Conservation (phyloP, 37 sponge, comb jelly and placozoan genomes). For the Aplysina aerophoba region DNA sequence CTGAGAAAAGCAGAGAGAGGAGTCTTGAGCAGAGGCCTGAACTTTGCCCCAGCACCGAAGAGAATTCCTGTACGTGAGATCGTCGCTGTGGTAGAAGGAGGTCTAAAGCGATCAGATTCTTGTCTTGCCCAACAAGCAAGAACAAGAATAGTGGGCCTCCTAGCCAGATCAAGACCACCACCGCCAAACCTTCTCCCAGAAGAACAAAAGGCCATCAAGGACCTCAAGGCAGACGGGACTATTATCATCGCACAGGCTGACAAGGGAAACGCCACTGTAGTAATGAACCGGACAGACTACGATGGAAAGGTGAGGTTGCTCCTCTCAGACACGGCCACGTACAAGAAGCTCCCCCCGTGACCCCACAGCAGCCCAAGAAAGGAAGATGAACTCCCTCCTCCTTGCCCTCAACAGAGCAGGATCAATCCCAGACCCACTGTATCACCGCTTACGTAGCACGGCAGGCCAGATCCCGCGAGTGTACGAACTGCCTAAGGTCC, state of each 20-base stretch:
- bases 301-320: slow-evolving; percentile 20
- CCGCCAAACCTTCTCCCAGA: neutral
- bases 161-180: neutral
- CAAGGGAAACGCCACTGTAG: neutral
- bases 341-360: slow-evolving; percentile 12
- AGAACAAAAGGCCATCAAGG: slow-evolving; percentile 16
- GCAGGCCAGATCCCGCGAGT: slow-evolving; percentile 38
- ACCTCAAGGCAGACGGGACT: too few relatives aligned
- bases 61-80: slow-evolving; percentile 13
- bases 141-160: neutral
- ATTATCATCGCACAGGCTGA: slow-evolving; percentile 30
- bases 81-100: neutral
- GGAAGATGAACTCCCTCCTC: slow-evolving; percentile 39
- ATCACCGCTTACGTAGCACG: slow-evolving; percentile 22
- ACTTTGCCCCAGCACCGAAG: slow-evolving; percentile 4
- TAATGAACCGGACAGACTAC: slow-evolving; percentile 4
- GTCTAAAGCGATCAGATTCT: neutral
- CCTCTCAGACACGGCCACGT: neutral
- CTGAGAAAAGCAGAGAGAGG: too few relatives aligned
- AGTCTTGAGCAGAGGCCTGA: too few relatives aligned
- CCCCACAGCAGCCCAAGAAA: slow-evolving; percentile 34
- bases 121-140: too few relatives aligned
- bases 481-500: slow-evolving; percentile 44
- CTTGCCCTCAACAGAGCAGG: neutral
- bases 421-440: slow-evolving; percentile 20